Base-by-base conservation (phyloP, 1,140 invertebrate genomes). In the Drosophila azteca region DNA sequence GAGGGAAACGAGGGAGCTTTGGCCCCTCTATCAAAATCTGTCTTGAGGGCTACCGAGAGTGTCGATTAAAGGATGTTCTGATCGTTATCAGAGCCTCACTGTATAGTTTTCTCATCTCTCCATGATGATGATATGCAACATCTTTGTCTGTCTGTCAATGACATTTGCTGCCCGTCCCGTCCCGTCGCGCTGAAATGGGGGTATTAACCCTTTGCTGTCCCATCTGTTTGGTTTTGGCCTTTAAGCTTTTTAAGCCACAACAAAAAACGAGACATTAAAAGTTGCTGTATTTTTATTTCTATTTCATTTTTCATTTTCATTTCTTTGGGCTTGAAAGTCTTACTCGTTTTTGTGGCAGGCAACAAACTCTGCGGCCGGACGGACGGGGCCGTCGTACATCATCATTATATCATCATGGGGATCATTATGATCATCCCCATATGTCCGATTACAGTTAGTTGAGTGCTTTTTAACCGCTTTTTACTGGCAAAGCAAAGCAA, bases 391-490 rank as follows among this genome's bases (percentile, higher is more conserved):
- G 6, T 9, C 31, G 31, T 35, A 35, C 13, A 39, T 39, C 44
- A 20, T 52, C 45, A 69, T 69, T 69, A 69, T 69, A 69, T 69
- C 66, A 69, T 58, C 17, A 20, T 20, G 17, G 17, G 44, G 20
- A 69, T 44, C 69, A 69, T 58, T 39, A 69, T 41, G 64, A 69
- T 69, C 51, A 35, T 54, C 24, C 24, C 50, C 60, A 69, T 69
- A 53, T 70, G 65, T 31, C 35, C 45, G 24, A 26, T 26, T 70
- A 70, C 67, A 70, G 67, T 70, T 70, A 70, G 64, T 44, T 44
- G 49, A 70, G 67, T 69, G 67, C 52, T 69, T 69, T 69, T 69
- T 58, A 69, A 39, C 11, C 3, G 35, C 51, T 68, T 29, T 15
- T 45, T 52, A 8, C 29, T 35, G 2, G 46, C 45, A 22, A 46